Evolutionary conservation across 2,888 invertebrate genomes (phyloP).

Genomic region (Lasioglossum figueresi): DNA sequence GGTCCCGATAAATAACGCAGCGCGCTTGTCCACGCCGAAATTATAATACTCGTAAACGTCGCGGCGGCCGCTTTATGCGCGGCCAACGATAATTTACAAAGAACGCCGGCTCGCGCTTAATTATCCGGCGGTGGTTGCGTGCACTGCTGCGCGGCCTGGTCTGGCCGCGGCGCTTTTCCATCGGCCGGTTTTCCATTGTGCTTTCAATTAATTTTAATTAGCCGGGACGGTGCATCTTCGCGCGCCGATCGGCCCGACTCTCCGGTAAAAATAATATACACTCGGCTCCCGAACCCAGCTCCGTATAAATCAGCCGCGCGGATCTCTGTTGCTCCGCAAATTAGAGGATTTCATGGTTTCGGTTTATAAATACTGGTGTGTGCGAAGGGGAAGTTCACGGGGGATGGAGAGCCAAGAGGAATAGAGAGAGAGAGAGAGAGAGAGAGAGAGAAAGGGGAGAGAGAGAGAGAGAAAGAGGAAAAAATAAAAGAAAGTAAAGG

Average conservation of each 20-base stretch:
- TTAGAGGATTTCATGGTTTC: constrained; percentile 28
- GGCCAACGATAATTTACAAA: constrained; percentile 53
- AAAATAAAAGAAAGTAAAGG: background rate
- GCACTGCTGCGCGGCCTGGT: background rate
- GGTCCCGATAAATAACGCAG: constrained; percentile 47
- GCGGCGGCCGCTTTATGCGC: constrained; percentile 35
- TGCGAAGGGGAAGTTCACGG: background rate
- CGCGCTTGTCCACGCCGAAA: constrained; percentile 42
- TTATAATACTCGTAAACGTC: constrained; percentile 58
- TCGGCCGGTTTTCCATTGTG: constrained; percentile 44
- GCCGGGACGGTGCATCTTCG: constrained; percentile 25
- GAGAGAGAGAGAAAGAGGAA: background rate
- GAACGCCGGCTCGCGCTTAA: constrained; percentile 56
- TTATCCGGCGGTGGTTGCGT: constrained; percentile 39
- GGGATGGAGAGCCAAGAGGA: background rate
- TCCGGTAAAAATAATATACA: constrained; percentile 14
- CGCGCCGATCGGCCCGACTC: constrained; percentile 6
- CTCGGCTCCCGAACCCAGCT: background rate
- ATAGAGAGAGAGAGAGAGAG: background rate
- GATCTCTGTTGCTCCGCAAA: constrained; percentile 6
- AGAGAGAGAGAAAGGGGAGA: background rate
- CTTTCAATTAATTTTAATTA: constrained; percentile 49
- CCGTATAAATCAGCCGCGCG: background rate
- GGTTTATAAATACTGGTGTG: constrained; percentile 11
- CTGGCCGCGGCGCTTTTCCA: constrained; percentile 15